Evolutionary conservation across 1,140 invertebrate genomes (phyloP), one percentile per base, ranked within the genome.

Genomic region (Cecropterus lyciades): DNA sequence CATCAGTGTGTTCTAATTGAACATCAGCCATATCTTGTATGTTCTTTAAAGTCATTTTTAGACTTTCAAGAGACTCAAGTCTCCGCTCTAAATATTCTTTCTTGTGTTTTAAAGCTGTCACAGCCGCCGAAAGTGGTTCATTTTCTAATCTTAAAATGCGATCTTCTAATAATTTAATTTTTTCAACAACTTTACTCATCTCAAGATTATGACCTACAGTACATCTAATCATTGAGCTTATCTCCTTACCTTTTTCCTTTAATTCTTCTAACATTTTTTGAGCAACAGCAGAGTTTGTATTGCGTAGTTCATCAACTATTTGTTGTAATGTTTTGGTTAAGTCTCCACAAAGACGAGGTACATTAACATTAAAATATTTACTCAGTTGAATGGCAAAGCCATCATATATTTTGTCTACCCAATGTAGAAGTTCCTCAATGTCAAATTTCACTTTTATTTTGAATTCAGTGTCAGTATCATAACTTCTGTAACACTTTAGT

Each of bases 381-480:
- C 74, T 80, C 16, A 90, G 57, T 24, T 70, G 55, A 6, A 83
- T 65, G 3, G 84, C 75, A 24, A 89, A 59, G 6, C 65, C 73
- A 67, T 91, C 88, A 42, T 81, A 72, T 62, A 89, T 88, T 77
- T 82, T 84, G 72, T 92, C 89, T 51, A 89, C 57, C 87, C 87
- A 92, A 49, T 73, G 15, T 1, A 88, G 62, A 46, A 91, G 69
- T 60, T 89, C 83, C 20, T 89, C 80, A 8, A 72, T 42, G 27
- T 69, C 67, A 42, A 69, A 57, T 49, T 67, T 68, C 13, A 86
- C 51, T 65, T 87, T 85, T 10, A 83, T 40, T 66, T 75, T 79
- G 69, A 85, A 91, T 60, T 86, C 80, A 17, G 73, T 69, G 13
- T 82, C 70, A 37, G 68, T 66, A 65, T 68, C 65, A 68, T 66